phyloP scores from a whole-genome alignment of 2,113 vertebrate genomes.

The Alces alces region DNA sequence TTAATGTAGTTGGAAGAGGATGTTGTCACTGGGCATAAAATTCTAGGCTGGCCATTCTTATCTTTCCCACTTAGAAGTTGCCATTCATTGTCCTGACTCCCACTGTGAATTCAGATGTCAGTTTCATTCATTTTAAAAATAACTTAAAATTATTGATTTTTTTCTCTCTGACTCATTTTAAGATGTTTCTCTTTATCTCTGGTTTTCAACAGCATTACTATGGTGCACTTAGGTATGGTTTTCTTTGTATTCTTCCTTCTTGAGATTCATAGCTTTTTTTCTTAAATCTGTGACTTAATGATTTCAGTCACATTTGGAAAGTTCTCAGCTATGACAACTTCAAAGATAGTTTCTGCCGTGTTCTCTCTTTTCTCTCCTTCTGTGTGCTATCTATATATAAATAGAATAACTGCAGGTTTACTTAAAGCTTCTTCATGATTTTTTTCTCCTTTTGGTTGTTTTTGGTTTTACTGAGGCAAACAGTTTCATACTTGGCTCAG shows the following conservation, averaged over 20 bases:
- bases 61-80: not conserved
- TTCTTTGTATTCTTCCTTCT: not conserved
- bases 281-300: not conserved
- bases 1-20: not conserved
- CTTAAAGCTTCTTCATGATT: not conserved
- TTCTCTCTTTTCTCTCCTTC: not conserved
- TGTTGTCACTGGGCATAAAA: not conserved
- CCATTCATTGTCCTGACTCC: not conserved
- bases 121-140: not conserved
- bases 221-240: not conserved
- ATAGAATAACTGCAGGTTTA: not conserved
- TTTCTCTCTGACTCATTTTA: not conserved
- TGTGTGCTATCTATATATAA: not conserved
- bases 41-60: not conserved
- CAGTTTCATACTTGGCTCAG: not conserved
- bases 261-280: not conserved
- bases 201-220: not conserved
- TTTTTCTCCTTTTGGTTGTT: not conserved
- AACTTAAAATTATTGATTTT: not conserved
- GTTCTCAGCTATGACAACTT: slow-evolving; percentile 6
- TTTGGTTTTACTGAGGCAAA: not conserved
- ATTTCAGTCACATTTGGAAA: slow-evolving; percentile 6
- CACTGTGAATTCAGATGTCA: not conserved
- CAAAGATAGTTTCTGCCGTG: not conserved
- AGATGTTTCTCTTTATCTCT: not conserved